Percentiles rank a stretch among this genome's conserved stretches.
Conservation (phyloP, 2,888 invertebrate species). For the Acanthosoma haemorrhoidale region DNA sequence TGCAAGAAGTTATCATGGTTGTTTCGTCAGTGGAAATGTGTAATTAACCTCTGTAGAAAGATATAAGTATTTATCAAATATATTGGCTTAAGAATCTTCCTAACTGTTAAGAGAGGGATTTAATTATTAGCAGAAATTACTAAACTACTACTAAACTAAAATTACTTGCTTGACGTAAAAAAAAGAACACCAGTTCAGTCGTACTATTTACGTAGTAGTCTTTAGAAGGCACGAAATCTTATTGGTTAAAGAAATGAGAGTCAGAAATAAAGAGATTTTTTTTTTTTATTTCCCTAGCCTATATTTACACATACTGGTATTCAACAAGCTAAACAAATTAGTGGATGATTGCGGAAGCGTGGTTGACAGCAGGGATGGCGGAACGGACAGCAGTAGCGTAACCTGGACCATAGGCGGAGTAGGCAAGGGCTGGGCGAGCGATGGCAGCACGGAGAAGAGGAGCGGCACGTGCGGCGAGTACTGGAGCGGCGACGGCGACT, state of each 20-base stretch:
- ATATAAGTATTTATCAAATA: too few species aligned
- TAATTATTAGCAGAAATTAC: too few species aligned
- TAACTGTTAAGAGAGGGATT: too few species aligned
- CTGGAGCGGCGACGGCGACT: constrained; percentile 13
- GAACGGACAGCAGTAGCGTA: constrained; percentile 25
- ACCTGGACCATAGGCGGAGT: constrained; percentile 29
- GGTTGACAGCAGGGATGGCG: constrained; percentile 21
- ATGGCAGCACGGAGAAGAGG: constrained; percentile 21
- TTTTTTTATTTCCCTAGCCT: not conserved
- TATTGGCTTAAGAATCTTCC: too few species aligned
- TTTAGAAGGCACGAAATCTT: too few species aligned
- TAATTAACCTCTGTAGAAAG: too few species aligned
- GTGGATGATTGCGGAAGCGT: constrained; percentile 9
- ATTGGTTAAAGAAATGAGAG: not conserved
- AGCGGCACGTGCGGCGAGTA: constrained; percentile 16
- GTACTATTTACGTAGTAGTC: too few species aligned
- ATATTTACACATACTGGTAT: not conserved
- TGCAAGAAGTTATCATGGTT: too few species aligned
- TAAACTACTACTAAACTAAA: too few species aligned
- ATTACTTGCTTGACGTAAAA: too few species aligned
- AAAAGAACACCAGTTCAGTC: too few species aligned
- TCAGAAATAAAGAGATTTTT: not conserved
- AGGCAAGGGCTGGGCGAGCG: constrained; percentile 25
- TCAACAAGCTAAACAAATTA: not conserved
- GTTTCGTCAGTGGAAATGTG: too few species aligned